phyloP scores from a whole-genome alignment of 2,113 vertebrate genomes.

The Stomatorhinus ivindoensis region DNA sequence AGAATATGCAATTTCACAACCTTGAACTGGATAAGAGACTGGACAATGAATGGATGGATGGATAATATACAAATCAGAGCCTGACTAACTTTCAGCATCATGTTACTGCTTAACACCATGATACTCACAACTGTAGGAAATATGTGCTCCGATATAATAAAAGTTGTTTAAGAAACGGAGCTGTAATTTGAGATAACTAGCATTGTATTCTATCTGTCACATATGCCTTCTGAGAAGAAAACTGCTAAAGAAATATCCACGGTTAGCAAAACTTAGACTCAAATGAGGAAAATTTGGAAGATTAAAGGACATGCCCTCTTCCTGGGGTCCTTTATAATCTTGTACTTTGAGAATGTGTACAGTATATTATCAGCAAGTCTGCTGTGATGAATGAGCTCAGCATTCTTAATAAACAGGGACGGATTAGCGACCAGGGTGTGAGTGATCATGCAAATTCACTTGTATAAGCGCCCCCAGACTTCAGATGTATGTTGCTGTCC shows the following conservation, averaged over 20 bases:
- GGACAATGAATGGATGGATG: not conserved
- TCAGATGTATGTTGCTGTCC: not conserved
- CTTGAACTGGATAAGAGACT: not conserved
- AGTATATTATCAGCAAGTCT: not conserved
- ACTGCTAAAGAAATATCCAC: not conserved
- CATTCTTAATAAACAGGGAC: conserved; percentile 17
- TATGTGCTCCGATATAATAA: not conserved
- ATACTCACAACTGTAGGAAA: not conserved
- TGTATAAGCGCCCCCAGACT: not conserved
- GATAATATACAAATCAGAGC: not conserved
- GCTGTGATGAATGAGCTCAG: conserved; percentile 20
- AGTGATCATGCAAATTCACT: conserved; percentile 18
- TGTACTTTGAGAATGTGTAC: conserved; percentile 4
- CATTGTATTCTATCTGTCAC: not conserved
- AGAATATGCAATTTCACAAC: not conserved
- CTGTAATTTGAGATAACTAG: not conserved
- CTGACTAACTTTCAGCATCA: not conserved
- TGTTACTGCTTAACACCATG: not conserved
- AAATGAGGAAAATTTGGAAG: conserved; percentile 16
- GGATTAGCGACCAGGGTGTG: conserved; percentile 7
- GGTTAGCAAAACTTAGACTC: conserved; percentile 1
- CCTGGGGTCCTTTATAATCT: conserved; percentile 7
- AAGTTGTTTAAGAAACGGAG: not conserved
- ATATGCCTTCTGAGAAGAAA: not conserved
- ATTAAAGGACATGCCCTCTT: conserved; percentile 19